Base-by-base conservation (phyloP, 2,888 invertebrate species). In the Drosophila mulleri region DNA sequence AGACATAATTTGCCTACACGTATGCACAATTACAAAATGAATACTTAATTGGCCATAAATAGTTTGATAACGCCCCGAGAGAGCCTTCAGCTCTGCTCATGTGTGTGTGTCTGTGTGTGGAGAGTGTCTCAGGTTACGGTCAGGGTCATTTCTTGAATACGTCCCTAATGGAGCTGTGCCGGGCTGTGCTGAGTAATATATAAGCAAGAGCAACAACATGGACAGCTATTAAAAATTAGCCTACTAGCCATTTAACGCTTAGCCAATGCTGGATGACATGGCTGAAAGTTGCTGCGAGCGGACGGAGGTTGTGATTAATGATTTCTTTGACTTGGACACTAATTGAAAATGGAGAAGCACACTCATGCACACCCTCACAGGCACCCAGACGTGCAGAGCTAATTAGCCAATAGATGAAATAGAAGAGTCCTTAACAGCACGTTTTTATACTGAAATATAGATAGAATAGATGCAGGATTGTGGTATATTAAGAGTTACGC, bases 11-110 rank as follows among this genome's bases (percentile, higher is more conserved):
- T 83, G 70, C 82, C 52, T 64, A 67, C 67, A 82, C 80, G 69
- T 75, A 82, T 75, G 82, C 65, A 73, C 80, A 82, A 87, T 83
- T 82, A 82, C 78, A 75, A 82, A 83, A 79, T 81, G 72, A 82
- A 81, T 72, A 70, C 82, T 83, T 88, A 88, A 88, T 85, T 88
- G 86, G 70, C 72, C 81, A 72, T 73, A 81, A 85, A 88, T 85
- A 81, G 84, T 77, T 83, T 82, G 80, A 68, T 80, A 84, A 75
- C 66, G 74, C 72, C 87, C 71, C 59, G 48, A 57, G 60, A 45
- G 69, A 56, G 59, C 23, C 63, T 50, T 48, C 59, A 14, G 42
- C 39, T 32, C 18, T 11, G 18, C 29, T 18, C 18, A 11, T 41
- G 7, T 48, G 16, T 18, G 7, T 35, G 14, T 32, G n/a, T 53